Base-by-base conservation (phyloP, 2,888 invertebrate genomes). In the Encarsia formosa region DNA sequence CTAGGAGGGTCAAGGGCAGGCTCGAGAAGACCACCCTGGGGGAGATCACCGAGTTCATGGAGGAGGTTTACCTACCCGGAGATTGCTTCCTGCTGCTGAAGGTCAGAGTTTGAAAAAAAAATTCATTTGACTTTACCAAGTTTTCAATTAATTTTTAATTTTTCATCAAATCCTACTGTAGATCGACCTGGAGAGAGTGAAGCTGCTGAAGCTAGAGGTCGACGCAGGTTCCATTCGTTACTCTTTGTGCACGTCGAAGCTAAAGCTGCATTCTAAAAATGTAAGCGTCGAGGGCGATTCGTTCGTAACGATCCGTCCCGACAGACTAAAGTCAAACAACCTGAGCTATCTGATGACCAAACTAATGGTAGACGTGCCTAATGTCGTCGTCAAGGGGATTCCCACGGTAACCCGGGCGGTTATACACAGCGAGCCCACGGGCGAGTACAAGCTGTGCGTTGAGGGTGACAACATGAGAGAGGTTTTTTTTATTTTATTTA, bases 1-100 rank as follows among this genome's bases (percentile, higher is more conserved):
- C 98, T 0, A 79, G 97, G 57, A 79, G 85, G 64, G 95, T 97
- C 1, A 97, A 99, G 74, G 92, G 92, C 0, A 79, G 96, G 49
- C 87, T 99, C 44, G 98, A 99, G 77, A 93, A 93, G 76, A 98
- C 98, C 0, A 90, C 88, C 0, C 77, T 98, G 9, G 95, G 94
- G 47, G 94, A 96, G 80, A 89, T 89, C 57, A 71, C 72, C 11
- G 64, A 67, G 19, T 95, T 87, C 71, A 86, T 99, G 20, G 93
- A 96, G 68, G 92, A 96, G 75, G 88, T 96, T 22, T 92, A 90
- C 68, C 77, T 89, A 1, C 86, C 88, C 0, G 81, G 83, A 57
- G 91, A 92, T 61, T 90, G 90, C 66, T 97, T 92, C 73, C 77
- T 99, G 23, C 78, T 94, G n/a, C 79, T 98, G 56, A 87, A n/a